A percentile compares a stretch with the other conserved stretches of the same genome.
Conservation (phyloP, 2,113 vertebrate species). For the Poecilia latipinna region DNA sequence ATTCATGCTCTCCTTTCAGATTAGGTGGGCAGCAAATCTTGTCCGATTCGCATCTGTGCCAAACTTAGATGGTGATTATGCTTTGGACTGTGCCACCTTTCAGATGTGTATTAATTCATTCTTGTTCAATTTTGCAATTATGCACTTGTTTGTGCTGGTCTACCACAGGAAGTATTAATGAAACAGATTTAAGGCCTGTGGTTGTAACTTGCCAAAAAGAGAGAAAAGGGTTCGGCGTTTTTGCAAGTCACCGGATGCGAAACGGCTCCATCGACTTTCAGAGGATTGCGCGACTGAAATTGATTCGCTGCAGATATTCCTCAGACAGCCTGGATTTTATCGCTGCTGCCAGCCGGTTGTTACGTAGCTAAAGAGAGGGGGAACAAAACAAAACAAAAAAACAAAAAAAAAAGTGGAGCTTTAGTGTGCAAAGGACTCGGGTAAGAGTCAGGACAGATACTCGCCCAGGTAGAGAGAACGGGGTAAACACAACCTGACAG, state of each 20-base stretch:
- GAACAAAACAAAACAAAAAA: too few relatives aligned
- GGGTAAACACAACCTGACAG: conserved; percentile 64
- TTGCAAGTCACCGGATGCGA: not conserved
- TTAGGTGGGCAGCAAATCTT: not conserved
- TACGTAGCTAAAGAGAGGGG: conserved; percentile 12
- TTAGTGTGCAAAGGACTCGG: conserved; percentile 28
- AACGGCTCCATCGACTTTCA: too few relatives aligned
- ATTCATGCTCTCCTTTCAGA: not conserved
- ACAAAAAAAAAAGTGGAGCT: conserved; percentile 8
- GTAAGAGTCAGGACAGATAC: conserved; percentile 27
- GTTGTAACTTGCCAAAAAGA: too few relatives aligned
- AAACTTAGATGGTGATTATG: not conserved
- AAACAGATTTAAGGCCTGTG: too few relatives aligned
- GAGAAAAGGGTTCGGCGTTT: not conserved
- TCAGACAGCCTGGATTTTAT: conserved; percentile 8
- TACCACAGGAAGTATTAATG: too few relatives aligned
- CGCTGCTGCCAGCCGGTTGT: conserved; percentile 14
- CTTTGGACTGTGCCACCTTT: not conserved
- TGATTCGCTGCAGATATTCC: conserved; percentile 30
- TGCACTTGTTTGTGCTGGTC: too few relatives aligned
- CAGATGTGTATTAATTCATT: not conserved
- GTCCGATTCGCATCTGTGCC: not conserved
- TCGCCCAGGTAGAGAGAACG: conserved; percentile 56
- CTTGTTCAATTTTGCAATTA: too few relatives aligned
- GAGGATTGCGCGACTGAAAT: conserved; percentile 30